phyloP scores from a whole-genome alignment of 92 coral and sea anemone genomes.

The Umimayanthus chanpuru region DNA sequence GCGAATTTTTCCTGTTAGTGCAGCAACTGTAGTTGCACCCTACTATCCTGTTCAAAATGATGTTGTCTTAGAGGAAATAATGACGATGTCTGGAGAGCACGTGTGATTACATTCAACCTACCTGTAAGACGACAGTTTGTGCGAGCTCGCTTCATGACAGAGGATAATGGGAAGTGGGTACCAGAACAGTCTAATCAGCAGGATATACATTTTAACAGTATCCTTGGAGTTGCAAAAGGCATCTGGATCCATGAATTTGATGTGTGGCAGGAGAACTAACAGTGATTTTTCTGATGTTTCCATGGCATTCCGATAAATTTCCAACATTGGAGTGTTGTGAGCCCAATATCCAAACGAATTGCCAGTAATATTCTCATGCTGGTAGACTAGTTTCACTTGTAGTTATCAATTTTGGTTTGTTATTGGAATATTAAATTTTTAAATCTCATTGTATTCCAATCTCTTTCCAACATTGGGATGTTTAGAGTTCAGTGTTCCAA shows the following conservation, averaged over 20 bases:
- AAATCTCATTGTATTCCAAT: no score
- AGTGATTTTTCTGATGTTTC: not conserved
- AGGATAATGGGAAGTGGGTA: slow-evolving; percentile 2
- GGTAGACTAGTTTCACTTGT: no score
- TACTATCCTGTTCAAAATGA: slow-evolving; percentile 56
- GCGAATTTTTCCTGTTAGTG: slow-evolving; percentile 52
- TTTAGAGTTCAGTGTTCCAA: no score
- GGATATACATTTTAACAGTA: not conserved
- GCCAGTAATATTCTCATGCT: no score
- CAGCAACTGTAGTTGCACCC: slow-evolving; percentile 62
- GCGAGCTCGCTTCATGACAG: not conserved
- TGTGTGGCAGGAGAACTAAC: not conserved
- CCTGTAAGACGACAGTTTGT: not conserved
- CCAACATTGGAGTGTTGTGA: no score
- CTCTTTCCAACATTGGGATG: no score
- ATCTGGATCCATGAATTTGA: not conserved
- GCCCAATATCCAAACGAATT: no score
- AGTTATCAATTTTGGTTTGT: no score
- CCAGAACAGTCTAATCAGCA: slow-evolving; percentile 7
- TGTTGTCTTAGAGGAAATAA: slow-evolving; percentile 40
- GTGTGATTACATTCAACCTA: slow-evolving; percentile 3
- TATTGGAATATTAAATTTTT: no score
- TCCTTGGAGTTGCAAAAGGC: not conserved
- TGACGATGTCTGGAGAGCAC: not conserved
- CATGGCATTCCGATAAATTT: no score